These are phyloP conservation scores for Bubo scandiacus DNA, from an alignment of 2,113 vertebrate genomes.

Conservation along the genomic window DNA sequence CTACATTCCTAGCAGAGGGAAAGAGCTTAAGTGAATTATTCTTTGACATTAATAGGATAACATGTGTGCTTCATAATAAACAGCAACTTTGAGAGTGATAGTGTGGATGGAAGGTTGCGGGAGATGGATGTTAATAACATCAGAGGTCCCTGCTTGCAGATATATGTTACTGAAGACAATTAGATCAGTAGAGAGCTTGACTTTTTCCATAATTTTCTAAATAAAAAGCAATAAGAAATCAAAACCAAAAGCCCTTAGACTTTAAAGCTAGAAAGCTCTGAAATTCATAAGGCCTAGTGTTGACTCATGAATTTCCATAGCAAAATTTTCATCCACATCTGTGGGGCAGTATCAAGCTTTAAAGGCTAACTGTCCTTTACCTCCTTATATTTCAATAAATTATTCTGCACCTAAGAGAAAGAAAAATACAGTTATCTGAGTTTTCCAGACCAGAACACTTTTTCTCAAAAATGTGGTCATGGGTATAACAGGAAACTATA, in stretches of 20 bases:
- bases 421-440: not conserved
- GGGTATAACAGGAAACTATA: not conserved
- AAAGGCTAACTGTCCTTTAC: not conserved
- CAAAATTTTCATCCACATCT: not conserved
- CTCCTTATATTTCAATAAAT: not conserved
- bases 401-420: not conserved
- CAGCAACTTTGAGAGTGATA: not conserved
- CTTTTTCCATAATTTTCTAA: not conserved
- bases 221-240: not conserved
- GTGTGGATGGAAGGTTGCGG: not conserved
- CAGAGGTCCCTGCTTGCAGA: not conserved
- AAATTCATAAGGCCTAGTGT: not conserved
- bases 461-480: not conserved
- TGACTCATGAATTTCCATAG: not conserved
- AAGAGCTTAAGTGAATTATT: conserved; percentile 55
- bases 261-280: not conserved
- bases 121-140: not conserved
- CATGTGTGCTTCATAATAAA: not conserved
- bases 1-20: not conserved
- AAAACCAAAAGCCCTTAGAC: not conserved
- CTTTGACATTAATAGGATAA: conserved; percentile 53
- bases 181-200: not conserved
- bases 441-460: not conserved
- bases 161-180: not conserved
- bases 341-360: not conserved